Evolutionary conservation across 2,797 vertebrate species (phyloP), one percentile per base, ranked within the genome.

Genomic region (Trachurus trachurus): DNA sequence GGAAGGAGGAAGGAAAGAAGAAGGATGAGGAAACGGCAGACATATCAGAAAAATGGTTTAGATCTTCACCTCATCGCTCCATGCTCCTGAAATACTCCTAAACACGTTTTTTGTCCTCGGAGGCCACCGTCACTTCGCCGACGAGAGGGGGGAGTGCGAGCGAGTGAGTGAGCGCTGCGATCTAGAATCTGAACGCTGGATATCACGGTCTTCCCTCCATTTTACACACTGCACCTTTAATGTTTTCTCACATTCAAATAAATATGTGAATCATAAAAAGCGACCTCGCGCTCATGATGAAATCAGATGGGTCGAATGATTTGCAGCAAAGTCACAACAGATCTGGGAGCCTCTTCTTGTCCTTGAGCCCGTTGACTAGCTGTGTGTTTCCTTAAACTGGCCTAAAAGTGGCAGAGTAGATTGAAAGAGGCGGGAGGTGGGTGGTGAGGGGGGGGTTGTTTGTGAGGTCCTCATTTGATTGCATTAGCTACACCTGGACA

Each of bases 401-500:
- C 71, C 70, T 66, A 68, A 82, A 88, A 70, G 76, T 75, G 71
- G 42, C 45, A 1, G 71, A 66, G 82, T 71, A 82, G 77, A 89
- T 87, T 91, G 82, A 80, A 85, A 81, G 80, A 49, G 61, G 50
- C 9, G 11, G 16, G 7, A 17, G 17, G 16, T n/a, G n/a, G n/a
- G n/a, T n/a, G 16, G 45, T 1, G 44, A 16, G 58, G 12, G 2
- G 15, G 60, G 12, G 5, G 10, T 57, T 83, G 77, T 82, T 85
- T 85, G 70, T 49, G 66, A 80, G 56, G 67, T 80, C 81, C 53
- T 86, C 82, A 81, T 89, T 89, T 94, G 92, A 93, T 95, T 91
- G 90, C 88, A 92, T 94, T 90, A 91, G 78, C 85, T 81, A 63
- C 47, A 76, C 88, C 87, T 83, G 63, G 84, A 73, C 8, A 37